Evolutionary conservation across 2,888 invertebrate genomes (phyloP).

Genomic region (Calameuta idolon): DNA sequence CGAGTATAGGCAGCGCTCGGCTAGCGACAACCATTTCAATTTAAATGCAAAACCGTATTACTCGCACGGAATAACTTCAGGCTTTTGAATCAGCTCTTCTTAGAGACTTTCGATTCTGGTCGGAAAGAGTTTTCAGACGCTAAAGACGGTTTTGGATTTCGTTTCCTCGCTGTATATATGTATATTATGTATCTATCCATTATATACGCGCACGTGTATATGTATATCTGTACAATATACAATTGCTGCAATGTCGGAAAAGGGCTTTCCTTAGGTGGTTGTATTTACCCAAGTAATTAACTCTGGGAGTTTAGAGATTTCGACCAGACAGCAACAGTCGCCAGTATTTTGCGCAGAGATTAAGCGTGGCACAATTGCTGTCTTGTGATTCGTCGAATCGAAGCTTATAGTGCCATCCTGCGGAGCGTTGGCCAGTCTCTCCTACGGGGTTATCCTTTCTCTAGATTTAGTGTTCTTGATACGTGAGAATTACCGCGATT

Average conservation of each 20-base stretch:
- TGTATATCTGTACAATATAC: background rate
- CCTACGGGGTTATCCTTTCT: background rate
- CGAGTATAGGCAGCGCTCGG: background rate
- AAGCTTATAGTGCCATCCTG: background rate
- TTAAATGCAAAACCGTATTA: background rate
- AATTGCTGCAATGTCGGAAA: background rate
- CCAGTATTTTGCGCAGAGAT: background rate
- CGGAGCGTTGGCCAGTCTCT: background rate
- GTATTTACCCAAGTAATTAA: background rate
- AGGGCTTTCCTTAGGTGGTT: background rate
- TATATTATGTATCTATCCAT: too few relatives aligned
- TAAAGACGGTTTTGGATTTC: background rate
- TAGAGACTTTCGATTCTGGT: background rate
- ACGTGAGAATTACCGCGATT: conserved; percentile 51
- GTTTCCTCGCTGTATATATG: background rate
- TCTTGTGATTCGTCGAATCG: background rate
- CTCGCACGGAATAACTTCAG: background rate
- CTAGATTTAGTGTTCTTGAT: background rate
- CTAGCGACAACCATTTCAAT: background rate
- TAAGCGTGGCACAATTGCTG: background rate
- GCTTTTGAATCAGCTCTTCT: background rate
- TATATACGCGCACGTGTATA: too few relatives aligned
- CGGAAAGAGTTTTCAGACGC: background rate
- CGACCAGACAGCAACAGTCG: background rate
- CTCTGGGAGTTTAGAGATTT: background rate